Evolutionary conservation across 2,113 vertebrate genomes (phyloP).

Genomic region (Cyprinus carpio): DNA sequence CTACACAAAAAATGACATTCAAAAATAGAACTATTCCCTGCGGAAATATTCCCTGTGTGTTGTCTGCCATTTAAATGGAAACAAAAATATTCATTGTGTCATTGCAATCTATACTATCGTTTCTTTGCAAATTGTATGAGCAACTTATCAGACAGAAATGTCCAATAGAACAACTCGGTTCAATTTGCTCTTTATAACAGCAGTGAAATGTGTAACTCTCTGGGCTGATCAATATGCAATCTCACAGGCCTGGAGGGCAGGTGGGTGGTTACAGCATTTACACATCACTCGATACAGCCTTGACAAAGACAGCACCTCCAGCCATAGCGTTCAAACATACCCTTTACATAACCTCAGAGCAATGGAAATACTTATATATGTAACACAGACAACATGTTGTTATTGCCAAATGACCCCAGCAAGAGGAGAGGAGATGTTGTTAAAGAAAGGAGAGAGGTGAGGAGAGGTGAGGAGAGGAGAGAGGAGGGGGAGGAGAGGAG

Average conservation of each 20-base stretch:
- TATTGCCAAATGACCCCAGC: neutral
- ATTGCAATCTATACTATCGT: constrained; percentile 13
- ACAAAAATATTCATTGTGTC: neutral
- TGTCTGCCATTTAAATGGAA: neutral
- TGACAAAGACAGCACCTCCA: constrained; percentile 45
- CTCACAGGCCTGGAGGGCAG: constrained; percentile 50
- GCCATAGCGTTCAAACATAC: constrained; percentile 39
- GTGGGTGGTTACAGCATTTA: constrained; percentile 34
- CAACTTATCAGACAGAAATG: constrained; percentile 24
- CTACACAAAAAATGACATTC: neutral
- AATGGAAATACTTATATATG: constrained; percentile 7
- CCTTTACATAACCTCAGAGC: constrained; percentile 52
- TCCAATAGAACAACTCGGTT: constrained; percentile 10
- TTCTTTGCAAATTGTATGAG: constrained; percentile 34
- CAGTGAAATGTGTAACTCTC: constrained; percentile 34
- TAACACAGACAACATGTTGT: constrained; percentile 5
- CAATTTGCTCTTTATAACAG: constrained; percentile 19
- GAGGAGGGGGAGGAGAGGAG: rapidly evolving
- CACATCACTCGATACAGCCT: constrained; percentile 41
- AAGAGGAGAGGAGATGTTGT: too few relatives aligned
- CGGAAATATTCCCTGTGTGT: neutral
- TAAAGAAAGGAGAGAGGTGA: too few relatives aligned
- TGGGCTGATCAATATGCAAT: constrained; percentile 63
- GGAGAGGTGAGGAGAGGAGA: too few relatives aligned
- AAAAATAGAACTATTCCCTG: neutral